Conservation (phyloP, 2,113 vertebrate species). For the Heliornis fulica region DNA sequence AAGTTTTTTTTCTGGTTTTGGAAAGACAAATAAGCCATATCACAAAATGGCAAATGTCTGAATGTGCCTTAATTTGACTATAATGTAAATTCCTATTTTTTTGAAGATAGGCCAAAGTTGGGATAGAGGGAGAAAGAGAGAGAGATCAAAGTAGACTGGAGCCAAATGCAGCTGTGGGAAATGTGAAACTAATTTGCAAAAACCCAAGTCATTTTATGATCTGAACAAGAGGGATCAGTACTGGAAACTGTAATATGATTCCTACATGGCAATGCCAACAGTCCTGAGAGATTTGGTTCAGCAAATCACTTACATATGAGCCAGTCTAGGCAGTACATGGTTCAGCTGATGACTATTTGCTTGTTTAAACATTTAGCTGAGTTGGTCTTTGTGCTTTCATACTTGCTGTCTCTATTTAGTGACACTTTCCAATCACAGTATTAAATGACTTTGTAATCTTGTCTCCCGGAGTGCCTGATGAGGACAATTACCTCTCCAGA, state of each 20-base stretch:
- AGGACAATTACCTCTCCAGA: not conserved
- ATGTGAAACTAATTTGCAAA: not conserved
- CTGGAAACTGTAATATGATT: not conserved
- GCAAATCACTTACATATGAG: not conserved
- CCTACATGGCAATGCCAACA: not conserved
- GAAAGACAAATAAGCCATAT: not conserved
- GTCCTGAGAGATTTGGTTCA: not conserved
- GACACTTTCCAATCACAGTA: not conserved
- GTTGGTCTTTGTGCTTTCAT: not conserved
- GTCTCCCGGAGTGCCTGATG: not conserved
- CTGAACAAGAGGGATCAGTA: not conserved
- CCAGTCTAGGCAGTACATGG: not conserved
- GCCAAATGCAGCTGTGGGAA: not conserved
- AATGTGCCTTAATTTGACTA: not conserved
- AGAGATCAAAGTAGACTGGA: not conserved
- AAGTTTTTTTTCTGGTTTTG: not conserved
- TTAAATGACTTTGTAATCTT: not conserved
- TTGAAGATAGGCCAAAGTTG: not conserved
- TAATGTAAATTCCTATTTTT: not conserved
- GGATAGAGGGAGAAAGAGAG: not conserved
- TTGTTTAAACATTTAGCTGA: not conserved
- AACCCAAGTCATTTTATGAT: not conserved
- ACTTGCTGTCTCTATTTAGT: not conserved
- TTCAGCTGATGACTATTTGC: not conserved
- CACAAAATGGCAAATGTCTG: not conserved